Conservation (phyloP, 2,797 vertebrate genomes). For the Hozukius guyotensis region DNA sequence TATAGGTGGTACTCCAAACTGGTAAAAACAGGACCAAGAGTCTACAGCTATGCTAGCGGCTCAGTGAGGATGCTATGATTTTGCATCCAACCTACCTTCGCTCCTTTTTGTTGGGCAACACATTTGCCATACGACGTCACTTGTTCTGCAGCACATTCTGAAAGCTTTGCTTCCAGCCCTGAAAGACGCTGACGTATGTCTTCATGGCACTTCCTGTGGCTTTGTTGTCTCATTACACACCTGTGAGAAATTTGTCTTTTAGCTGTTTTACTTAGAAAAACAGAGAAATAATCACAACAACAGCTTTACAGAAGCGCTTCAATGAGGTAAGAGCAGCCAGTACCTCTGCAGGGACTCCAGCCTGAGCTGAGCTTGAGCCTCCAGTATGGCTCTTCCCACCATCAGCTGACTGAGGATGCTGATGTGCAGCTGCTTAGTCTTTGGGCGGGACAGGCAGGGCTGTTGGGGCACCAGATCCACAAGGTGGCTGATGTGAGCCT, state of each 20-base stretch:
- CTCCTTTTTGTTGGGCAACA: constrained; percentile 80
- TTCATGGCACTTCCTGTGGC: constrained; percentile 80
- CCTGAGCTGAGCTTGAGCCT: constrained; percentile 80
- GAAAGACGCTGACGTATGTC: constrained; percentile 78
- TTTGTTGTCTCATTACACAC: constrained; percentile 77
- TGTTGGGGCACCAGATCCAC: constrained; percentile 73
- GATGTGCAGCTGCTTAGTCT: constrained; percentile 80
- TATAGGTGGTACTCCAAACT: not conserved
- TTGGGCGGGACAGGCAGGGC: constrained; percentile 67
- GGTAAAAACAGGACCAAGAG: too few species aligned
- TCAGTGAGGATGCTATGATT: not conserved
- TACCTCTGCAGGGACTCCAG: constrained; percentile 80
- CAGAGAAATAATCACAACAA: not conserved
- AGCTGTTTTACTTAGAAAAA: not conserved
- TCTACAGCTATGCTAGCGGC: not conserved
- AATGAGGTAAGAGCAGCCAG: not conserved
- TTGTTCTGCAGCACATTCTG: constrained; percentile 69
- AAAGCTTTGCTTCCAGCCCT: constrained; percentile 77
- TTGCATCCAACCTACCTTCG: constrained; percentile 76
- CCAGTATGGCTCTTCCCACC: constrained; percentile 76
- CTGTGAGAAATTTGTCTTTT: constrained; percentile 65
- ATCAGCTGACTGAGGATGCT: constrained; percentile 79
- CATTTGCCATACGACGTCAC: constrained; percentile 86
- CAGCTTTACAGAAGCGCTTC: not conserved
- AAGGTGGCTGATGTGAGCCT: constrained; percentile 76